Evolutionary conservation across 2,113 vertebrate genomes (phyloP).

Genomic region (Esox niger): DNA sequence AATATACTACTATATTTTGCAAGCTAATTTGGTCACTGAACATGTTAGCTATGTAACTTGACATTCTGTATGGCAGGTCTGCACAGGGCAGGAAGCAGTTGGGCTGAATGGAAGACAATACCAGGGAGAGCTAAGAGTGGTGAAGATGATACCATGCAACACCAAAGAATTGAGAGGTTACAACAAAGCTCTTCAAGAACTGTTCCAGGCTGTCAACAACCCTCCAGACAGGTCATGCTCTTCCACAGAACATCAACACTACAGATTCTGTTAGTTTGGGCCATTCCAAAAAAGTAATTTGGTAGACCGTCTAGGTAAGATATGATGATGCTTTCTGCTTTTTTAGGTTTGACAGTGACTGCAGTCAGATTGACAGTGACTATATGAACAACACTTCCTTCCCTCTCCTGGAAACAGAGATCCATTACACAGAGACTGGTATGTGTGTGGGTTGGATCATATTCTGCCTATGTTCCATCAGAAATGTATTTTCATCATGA

Average conservation of each 20-base stretch:
- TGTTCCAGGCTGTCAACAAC: constrained; percentile 37
- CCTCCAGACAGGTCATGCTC: constrained; percentile 42
- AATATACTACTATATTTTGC: background rate
- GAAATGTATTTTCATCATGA: no score
- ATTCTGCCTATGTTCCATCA: no score
- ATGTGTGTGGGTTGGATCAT: constrained; percentile 14
- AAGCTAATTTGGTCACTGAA: background rate
- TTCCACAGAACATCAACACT: background rate
- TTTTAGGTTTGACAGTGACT: constrained; percentile 34
- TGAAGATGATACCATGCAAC: background rate
- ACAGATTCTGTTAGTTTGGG: background rate
- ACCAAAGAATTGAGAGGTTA: constrained; percentile 35
- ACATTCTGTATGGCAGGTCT: background rate
- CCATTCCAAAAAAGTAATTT: background rate
- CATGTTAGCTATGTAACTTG: background rate
- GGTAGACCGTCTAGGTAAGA: no score
- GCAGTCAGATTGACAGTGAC: constrained; percentile 51
- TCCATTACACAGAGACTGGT: constrained; percentile 71
- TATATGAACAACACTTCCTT: constrained; percentile 49
- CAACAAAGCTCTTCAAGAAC: constrained; percentile 45
- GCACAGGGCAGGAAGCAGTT: background rate
- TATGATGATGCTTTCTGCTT: background rate
- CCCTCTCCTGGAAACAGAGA: constrained; percentile 48
- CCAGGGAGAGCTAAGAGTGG: background rate
- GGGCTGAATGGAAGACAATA: background rate